Conservation (phyloP, 1,140 invertebrate genomes). For the Platyscapa corneri region DNA sequence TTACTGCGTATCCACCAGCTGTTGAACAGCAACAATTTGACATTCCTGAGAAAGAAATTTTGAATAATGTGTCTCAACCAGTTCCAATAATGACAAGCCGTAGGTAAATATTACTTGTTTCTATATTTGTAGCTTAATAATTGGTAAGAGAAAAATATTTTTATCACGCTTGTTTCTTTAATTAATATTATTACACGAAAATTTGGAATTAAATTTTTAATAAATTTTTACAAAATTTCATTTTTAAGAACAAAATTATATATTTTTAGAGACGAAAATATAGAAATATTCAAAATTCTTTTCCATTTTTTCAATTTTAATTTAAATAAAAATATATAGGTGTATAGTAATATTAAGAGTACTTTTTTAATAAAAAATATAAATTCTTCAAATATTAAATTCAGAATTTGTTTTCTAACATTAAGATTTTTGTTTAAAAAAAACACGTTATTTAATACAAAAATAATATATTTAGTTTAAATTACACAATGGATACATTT, state of each 20-base stretch:
- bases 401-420: too few species aligned
- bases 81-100: slow-evolving; percentile 67
- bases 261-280: too few species aligned
- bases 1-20: slow-evolving; percentile 19
- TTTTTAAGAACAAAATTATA: too few species aligned
- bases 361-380: too few species aligned
- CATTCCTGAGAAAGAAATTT: slow-evolving; percentile 46
- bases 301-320: neutral
- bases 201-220: too few species aligned
- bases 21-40: slow-evolving; percentile 55
- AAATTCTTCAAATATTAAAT: too few species aligned
- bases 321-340: neutral
- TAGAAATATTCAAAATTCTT: neutral
- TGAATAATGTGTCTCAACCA: slow-evolving; percentile 61
- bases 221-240: too few species aligned
- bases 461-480: too few species aligned
- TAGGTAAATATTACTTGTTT: slow-evolving; percentile 59
- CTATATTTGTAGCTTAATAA: neutral
- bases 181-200: neutral
- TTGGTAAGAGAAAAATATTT: neutral
- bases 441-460: too few species aligned
- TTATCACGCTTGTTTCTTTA: neutral
- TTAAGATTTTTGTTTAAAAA: too few species aligned
- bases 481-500: too few species aligned
- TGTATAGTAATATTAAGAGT: too few species aligned